A percentile compares a stretch with the other conserved stretches of the same genome.
Evolutionary conservation across 2,797 vertebrate genomes (phyloP).

Genomic region (Protosalanx chinensis): DNA sequence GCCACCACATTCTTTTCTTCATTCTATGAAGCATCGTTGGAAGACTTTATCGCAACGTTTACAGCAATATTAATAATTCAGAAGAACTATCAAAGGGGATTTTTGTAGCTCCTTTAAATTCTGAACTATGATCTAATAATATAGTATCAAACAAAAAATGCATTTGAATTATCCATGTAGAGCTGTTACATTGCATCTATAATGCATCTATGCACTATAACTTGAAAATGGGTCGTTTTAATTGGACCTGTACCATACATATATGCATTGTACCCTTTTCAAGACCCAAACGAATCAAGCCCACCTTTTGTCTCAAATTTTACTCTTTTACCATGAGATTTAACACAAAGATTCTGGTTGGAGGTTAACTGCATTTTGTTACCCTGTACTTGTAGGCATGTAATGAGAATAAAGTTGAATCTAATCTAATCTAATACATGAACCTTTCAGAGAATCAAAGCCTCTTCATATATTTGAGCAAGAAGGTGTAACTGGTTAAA

Average conservation of each 20-base stretch:
- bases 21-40: slow-evolving; percentile 26
- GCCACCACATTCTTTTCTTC: slow-evolving; percentile 38
- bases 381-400: too few relatives aligned
- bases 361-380: too few relatives aligned
- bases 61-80: slow-evolving; percentile 16
- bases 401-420: too few relatives aligned
- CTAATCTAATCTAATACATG: slow-evolving; percentile 18
- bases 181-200: too few relatives aligned
- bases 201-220: not conserved
- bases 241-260: not conserved
- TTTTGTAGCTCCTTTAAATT: not conserved
- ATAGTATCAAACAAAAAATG: not conserved
- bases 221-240: slow-evolving; percentile 10
- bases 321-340: slow-evolving; percentile 15
- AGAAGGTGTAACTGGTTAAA: slow-evolving; percentile 29
- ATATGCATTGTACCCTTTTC: not conserved
- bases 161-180: not conserved
- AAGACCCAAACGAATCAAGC: slow-evolving; percentile 1
- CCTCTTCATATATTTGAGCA: slow-evolving; percentile 18
- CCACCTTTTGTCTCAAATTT: not conserved
- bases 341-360: not conserved
- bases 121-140: not conserved
- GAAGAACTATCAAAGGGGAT: not conserved
- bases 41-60: slow-evolving; percentile 16
- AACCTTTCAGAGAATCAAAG: slow-evolving; percentile 14